Evolutionary conservation across 30 jellyfish, hydroid and myxozoan species (phyloP).

Genomic region (Turritopsis rubra): DNA sequence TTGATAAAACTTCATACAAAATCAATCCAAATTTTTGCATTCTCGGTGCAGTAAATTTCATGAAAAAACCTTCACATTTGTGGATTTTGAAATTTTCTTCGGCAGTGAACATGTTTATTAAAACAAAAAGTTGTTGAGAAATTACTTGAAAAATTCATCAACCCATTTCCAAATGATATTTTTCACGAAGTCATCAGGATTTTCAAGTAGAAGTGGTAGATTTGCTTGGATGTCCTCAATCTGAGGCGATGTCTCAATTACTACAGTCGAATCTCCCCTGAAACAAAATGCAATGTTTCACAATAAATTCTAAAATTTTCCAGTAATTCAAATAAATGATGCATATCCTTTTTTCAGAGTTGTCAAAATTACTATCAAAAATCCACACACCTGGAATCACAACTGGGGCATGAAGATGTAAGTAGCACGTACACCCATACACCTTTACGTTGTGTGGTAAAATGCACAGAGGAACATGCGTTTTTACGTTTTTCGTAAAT

Average conservation of each 20-base stretch:
- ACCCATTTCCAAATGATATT: slow-evolving; percentile 18
- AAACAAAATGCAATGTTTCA: too few relatives aligned
- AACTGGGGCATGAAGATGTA: slow-evolving; percentile 17
- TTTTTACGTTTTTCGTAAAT: slow-evolving; percentile 14
- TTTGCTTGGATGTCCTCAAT: neutral
- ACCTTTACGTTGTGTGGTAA: slow-evolving; percentile 2
- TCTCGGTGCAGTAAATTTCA: too few relatives aligned
- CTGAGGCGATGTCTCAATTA: slow-evolving; percentile 11
- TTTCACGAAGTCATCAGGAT: slow-evolving; percentile 23
- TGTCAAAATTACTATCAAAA: too few relatives aligned
- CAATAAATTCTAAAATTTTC: too few relatives aligned
- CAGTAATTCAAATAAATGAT: too few relatives aligned
- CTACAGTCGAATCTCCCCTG: neutral
- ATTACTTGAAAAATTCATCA: slow-evolving; percentile 2
- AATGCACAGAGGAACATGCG: neutral
- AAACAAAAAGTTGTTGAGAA: neutral
- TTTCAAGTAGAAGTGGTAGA: neutral
- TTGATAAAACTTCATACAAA: too few relatives aligned
- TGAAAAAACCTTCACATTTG: too few relatives aligned
- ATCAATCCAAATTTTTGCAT: too few relatives aligned
- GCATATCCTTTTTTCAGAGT: too few relatives aligned
- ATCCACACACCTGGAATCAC: slow-evolving; percentile 1
- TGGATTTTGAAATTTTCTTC: too few relatives aligned
- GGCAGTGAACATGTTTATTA: too few relatives aligned
- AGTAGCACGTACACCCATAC: slow-evolving; percentile 4